Percentiles rank a stretch among this genome's conserved stretches.
Conservation (phyloP, 2,113 vertebrate genomes). For the Nothoprocta pentlandii region DNA sequence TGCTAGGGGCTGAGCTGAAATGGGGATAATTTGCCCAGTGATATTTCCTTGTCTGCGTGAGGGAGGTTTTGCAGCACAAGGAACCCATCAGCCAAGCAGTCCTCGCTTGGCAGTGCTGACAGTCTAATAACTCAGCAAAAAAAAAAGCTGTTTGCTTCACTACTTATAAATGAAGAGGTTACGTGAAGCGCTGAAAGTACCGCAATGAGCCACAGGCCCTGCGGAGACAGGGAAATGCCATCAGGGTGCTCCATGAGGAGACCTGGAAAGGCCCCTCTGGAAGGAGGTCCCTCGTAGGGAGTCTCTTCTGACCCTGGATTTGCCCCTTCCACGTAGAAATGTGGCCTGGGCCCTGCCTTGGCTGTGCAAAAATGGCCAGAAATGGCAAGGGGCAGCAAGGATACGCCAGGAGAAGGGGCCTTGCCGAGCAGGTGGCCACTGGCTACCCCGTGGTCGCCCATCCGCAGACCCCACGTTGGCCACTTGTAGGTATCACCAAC, state of each 20-base stretch:
- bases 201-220: neutral
- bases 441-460: neutral
- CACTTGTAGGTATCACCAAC: neutral
- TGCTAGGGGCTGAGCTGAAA: neutral
- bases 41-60: neutral
- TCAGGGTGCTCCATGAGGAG: neutral
- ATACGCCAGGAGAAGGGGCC: neutral
- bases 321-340: neutral
- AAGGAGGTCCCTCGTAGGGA: neutral
- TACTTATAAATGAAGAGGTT: neutral
- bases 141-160: neutral
- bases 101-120: neutral
- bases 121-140: conserved; percentile 16
- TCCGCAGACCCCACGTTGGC: neutral
- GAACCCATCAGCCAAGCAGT: neutral
- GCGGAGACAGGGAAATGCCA: neutral
- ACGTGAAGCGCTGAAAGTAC: neutral
- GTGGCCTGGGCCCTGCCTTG: neutral
- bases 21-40: conserved; percentile 3
- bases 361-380: neutral
- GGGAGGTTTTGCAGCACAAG: neutral
- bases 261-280: neutral
- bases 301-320: neutral
- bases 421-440: conserved; percentile 6
- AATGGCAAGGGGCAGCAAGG: neutral